These are phyloP conservation scores for Apogon talboti DNA, from an alignment of 2,797 vertebrate species.

Conservation along the genomic window DNA sequence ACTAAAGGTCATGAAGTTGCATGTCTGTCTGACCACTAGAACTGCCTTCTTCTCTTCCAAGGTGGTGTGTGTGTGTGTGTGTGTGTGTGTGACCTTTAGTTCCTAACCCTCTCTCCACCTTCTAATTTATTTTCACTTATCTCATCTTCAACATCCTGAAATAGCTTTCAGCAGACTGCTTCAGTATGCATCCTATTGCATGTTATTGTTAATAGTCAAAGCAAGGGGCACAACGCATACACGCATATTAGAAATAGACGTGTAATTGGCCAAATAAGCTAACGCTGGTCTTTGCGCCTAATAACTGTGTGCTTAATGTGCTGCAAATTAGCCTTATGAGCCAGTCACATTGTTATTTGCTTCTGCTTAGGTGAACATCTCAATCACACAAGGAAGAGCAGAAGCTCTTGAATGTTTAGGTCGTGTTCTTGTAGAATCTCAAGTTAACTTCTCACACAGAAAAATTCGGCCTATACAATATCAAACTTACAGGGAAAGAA, in stretches of 20 bases:
- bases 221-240: constrained; percentile 28
- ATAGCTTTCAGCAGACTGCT: constrained; percentile 18
- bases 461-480: too few species aligned
- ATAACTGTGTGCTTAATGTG: constrained; percentile 56
- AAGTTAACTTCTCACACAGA: too few species aligned
- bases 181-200: constrained; percentile 2
- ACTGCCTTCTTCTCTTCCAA: constrained; percentile 33
- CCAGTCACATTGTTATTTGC: constrained; percentile 56
- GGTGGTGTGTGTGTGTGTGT: constrained; percentile 6
- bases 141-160: neutral
- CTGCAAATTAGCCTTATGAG: constrained; percentile 60
- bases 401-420: too few species aligned
- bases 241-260: constrained; percentile 34
- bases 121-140: neutral
- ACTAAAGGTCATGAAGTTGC: constrained; percentile 38
- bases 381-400: constrained; percentile 23
- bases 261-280: constrained; percentile 51
- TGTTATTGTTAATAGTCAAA: constrained; percentile 43
- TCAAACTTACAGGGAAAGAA: too few species aligned
- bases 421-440: too few species aligned
- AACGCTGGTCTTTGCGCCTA: constrained; percentile 40
- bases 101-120: constrained; percentile 12
- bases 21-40: constrained; percentile 18
- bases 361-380: constrained; percentile 56
- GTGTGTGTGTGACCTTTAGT: constrained; percentile 43